phyloP scores from a whole-genome alignment of 2,888 invertebrate species.

The Ametastegia equiseti region DNA sequence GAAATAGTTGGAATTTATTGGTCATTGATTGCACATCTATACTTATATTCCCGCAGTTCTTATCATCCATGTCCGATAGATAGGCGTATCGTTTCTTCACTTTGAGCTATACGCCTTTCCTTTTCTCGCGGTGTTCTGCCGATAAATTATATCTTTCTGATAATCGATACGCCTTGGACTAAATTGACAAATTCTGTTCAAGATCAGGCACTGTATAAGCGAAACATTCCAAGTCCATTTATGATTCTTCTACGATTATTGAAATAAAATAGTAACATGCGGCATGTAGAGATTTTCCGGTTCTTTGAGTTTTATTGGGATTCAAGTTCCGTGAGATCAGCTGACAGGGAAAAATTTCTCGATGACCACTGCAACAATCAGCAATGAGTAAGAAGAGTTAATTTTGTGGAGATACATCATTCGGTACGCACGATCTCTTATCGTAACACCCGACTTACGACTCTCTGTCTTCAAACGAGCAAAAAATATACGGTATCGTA shows the following conservation, averaged over 20 bases:
- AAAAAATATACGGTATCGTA: slow-evolving; percentile 4
- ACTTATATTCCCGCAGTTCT: background rate
- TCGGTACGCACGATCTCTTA: background rate
- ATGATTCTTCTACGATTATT: background rate
- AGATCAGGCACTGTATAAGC: too few species aligned
- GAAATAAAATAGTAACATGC: too few species aligned
- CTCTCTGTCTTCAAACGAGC: background rate
- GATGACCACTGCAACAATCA: background rate
- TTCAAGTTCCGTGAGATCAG: background rate
- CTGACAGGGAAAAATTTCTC: background rate
- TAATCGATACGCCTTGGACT: background rate
- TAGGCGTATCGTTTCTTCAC: background rate
- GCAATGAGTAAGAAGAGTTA: background rate
- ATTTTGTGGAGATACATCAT: background rate
- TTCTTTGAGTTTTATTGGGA: background rate
- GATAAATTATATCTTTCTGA: background rate
- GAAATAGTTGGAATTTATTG: slow-evolving; percentile 5
- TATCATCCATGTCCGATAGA: background rate
- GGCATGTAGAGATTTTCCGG: too few species aligned
- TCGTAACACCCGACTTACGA: background rate
- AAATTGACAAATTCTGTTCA: background rate
- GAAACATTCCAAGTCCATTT: background rate
- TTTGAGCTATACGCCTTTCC: background rate
- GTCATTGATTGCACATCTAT: background rate
- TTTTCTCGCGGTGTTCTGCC: background rate